Evolutionary conservation across 2,113 vertebrate species (phyloP).

Genomic region (Cebus imitator): DNA sequence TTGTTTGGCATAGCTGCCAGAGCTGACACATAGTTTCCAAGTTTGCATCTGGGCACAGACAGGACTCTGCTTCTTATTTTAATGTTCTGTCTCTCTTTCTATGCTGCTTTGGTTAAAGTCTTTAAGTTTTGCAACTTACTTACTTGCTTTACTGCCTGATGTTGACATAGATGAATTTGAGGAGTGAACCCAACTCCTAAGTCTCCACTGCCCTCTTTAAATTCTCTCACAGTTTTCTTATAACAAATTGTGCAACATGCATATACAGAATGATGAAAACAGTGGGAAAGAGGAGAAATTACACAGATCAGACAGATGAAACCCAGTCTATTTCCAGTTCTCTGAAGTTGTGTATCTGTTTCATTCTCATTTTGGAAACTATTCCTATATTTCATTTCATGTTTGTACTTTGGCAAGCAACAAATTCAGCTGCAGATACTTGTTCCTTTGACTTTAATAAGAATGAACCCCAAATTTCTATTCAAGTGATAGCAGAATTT

Average conservation of each 20-base stretch:
- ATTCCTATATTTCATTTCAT: constrained; percentile 60
- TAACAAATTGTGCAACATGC: constrained; percentile 10
- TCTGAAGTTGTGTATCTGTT: neutral
- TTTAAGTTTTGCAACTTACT: neutral
- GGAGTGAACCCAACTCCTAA: neutral
- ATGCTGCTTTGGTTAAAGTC: neutral
- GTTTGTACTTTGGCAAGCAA: constrained; percentile 19
- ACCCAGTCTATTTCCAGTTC: neutral
- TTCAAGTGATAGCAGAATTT: constrained; percentile 44
- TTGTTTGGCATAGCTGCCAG: constrained; percentile 63
- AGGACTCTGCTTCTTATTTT: constrained; percentile 9
- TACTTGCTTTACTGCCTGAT: neutral
- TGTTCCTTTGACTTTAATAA: constrained; percentile 60
- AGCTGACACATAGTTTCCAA: constrained; percentile 66
- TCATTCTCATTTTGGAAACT: constrained; percentile 44
- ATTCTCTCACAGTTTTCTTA: constrained; percentile 43
- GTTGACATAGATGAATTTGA: neutral
- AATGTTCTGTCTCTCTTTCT: neutral
- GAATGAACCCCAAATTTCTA: constrained; percentile 53
- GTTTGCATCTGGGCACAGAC: constrained; percentile 63
- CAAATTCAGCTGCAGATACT: constrained; percentile 34
- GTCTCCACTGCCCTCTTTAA: neutral
- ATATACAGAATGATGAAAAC: constrained; percentile 22
- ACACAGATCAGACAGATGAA: constrained; percentile 5
- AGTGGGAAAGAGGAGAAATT: neutral